These are phyloP conservation scores for Lophochroa leadbeateri DNA, from an alignment of 2,113 vertebrate species.

Conservation along the genomic window DNA sequence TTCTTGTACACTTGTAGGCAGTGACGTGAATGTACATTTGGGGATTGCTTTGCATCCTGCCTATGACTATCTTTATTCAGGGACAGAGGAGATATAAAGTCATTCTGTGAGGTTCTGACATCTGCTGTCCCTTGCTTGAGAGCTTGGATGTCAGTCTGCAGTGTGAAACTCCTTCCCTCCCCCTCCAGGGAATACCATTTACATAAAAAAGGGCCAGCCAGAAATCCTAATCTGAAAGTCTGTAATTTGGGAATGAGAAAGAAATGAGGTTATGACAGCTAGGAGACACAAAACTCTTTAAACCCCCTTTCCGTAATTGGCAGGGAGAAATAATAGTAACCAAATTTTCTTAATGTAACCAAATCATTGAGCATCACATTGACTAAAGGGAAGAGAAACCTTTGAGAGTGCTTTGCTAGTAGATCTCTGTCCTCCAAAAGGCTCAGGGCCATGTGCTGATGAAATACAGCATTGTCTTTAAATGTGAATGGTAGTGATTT, in stretches of 20 bases:
- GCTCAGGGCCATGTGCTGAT: not conserved
- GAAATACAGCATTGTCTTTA: not conserved
- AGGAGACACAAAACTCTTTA: not conserved
- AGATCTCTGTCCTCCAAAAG: not conserved
- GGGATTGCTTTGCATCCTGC: not conserved
- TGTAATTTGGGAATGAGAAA: not conserved
- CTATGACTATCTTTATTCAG: not conserved
- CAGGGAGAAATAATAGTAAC: not conserved
- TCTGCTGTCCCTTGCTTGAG: not conserved
- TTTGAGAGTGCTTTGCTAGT: not conserved
- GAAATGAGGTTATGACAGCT: not conserved
- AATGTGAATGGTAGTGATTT: not conserved
- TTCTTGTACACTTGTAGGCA: not conserved
- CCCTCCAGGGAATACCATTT: not conserved
- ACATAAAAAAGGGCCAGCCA: not conserved
- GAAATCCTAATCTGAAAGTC: not conserved
- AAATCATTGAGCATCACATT: not conserved
- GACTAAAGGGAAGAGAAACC: not conserved
- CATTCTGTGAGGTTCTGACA: not conserved
- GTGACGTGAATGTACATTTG: not conserved
- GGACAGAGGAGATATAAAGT: not conserved
- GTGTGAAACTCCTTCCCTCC: not conserved
- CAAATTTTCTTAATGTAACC: not conserved
- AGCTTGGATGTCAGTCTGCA: not conserved
- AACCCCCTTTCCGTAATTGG: not conserved